Evolutionary conservation across 2,113 vertebrate species (phyloP).

Genomic region (Phrynosoma blainvillii): DNA sequence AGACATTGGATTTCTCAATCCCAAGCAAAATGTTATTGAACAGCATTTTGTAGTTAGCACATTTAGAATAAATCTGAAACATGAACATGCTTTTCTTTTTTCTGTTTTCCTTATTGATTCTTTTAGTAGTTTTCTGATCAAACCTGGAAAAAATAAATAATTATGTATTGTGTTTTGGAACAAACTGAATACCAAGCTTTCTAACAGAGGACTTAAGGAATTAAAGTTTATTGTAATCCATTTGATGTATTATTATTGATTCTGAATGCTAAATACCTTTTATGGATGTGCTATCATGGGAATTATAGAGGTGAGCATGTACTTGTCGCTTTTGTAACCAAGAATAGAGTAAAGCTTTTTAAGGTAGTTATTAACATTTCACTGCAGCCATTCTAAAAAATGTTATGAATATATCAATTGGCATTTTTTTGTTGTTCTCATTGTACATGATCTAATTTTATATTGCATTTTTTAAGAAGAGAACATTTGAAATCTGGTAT

Average conservation of each 20-base stretch:
- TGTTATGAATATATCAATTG: not conserved
- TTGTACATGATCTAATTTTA: not conserved
- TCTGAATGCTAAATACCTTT: not conserved
- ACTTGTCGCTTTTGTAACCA: conserved; percentile 32
- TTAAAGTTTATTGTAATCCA: conserved; percentile 13
- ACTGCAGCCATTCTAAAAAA: not conserved
- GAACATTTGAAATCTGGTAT: not conserved
- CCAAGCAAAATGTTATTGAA: conserved; percentile 43
- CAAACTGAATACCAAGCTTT: conserved; percentile 40
- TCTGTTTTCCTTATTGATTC: conserved; percentile 37
- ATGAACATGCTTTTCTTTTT: conserved; percentile 39
- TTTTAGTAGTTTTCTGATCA: conserved; percentile 45
- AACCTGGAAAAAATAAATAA: conserved; percentile 51
- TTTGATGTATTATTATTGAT: conserved; percentile 33
- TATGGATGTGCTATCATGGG: not conserved
- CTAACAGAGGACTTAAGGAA: conserved; percentile 42
- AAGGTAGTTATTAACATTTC: not conserved
- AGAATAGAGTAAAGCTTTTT: conserved; percentile 46
- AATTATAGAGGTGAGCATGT: conserved; percentile 1
- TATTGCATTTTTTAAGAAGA: not conserved
- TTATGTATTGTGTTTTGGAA: conserved; percentile 45
- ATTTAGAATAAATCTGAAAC: conserved; percentile 56
- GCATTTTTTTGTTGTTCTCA: not conserved
- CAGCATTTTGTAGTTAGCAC: conserved; percentile 38
- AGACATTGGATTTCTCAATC: conserved; percentile 44